Evolutionary conservation across 2,888 invertebrate species (phyloP), one percentile per base, ranked within the genome.

Genomic region (Agonopterix alstromeriana): DNA sequence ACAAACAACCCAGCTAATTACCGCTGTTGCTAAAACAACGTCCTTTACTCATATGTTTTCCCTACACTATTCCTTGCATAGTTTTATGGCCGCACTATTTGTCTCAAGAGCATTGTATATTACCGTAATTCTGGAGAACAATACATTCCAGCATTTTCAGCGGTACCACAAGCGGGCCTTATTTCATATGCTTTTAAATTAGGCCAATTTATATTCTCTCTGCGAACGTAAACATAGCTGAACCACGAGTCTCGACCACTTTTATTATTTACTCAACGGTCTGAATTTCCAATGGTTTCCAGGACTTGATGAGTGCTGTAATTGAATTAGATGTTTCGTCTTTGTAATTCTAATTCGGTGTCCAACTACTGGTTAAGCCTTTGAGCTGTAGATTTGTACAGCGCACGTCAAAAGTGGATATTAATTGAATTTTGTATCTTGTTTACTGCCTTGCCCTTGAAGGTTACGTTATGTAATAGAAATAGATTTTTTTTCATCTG

Each of bases 141-240:
- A 44, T 48, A 48, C 35, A 48, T 51, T 44, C 42, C 47, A n/a
- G 46, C 48, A 38, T 38, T 38, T 38, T 38, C 38, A 38, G n/a
- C 10, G 10, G 38, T 38, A 38, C 51, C 38, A 40, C 40, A 12
- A 36, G 46, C 42, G 36, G 36, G 49, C 49, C 46, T 55, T 51
- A 55, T 57, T 57, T 57, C 58, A 69, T 67, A 67, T 63, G 61
- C 57, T 72, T 71, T 73, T 65, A 77, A 76, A 77, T 74, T 65
- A 67, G 62, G 53, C 55, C 67, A 69, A 76, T 79, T 76, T 72
- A 70, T 75, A 77, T 77, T 78, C 77, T 61, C 58, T 51, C 35
- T 53, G 56, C 67, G 61, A 53, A 56, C 63, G 64, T 63, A 67
- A 72, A 69, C 65, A 71, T 68, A 68, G 53, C 61, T 57, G 60